A percentile compares a stretch with the other conserved stretches of the same genome.
These are phyloP conservation scores for Microcebus ravelobensis DNA, from an alignment of 2,113 vertebrate genomes.

Conservation along the genomic window DNA sequence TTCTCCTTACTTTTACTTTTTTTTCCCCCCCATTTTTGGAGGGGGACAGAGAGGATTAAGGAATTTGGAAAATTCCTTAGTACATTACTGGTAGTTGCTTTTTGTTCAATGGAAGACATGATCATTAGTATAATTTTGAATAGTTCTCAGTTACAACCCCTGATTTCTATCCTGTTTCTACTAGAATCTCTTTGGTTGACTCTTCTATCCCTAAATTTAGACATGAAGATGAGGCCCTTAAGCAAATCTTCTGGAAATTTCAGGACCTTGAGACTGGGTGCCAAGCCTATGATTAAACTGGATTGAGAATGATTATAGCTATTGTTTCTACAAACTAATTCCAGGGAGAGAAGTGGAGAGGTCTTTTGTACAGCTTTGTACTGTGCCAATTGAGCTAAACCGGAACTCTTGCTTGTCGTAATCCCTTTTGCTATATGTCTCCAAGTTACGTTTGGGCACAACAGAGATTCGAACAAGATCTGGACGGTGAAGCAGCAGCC, in stretches of 20 bases:
- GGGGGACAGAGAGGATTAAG: not conserved
- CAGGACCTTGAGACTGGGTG: not conserved
- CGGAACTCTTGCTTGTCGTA: not conserved
- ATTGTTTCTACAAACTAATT: not conserved
- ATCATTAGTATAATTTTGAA: not conserved
- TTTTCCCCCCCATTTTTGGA: not conserved
- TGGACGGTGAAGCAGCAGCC: not conserved
- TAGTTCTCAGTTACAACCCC: not conserved
- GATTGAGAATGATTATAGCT: not conserved
- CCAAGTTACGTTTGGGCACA: not conserved
- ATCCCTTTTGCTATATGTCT: not conserved
- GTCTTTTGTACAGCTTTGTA: not conserved
- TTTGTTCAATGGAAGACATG: not conserved
- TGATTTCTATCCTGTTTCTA: not conserved
- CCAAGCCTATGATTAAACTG: not conserved
- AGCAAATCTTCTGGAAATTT: not conserved
- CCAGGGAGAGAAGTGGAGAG: not conserved
- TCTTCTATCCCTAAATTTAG: not conserved
- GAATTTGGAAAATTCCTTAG: conserved; percentile 31
- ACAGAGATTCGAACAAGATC: not conserved
- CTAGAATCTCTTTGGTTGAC: not conserved
- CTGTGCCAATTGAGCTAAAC: not conserved
- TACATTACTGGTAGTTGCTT: not conserved
- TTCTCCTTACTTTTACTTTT: not conserved
- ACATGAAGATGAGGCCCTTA: not conserved